Evolutionary conservation across 2,797 vertebrate species (phyloP), one percentile per base, ranked within the genome.

Genomic region (Halcyon leucocephala): DNA sequence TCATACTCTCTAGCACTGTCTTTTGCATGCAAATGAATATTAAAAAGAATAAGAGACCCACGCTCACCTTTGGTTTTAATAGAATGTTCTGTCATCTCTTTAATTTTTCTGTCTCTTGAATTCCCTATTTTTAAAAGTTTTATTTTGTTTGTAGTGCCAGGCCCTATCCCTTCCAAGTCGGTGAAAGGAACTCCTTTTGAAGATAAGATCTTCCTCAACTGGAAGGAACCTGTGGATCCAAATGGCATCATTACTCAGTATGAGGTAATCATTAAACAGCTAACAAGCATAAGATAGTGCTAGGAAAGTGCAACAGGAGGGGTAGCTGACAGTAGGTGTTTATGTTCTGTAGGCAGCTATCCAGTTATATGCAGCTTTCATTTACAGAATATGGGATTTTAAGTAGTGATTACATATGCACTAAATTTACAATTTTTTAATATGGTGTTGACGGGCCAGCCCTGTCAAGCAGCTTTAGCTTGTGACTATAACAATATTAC

Each of bases 211-310:
- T 99, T 98, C 84, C 98, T 99, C 85, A 98, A 99, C 96, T 99
- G 99, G 99, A 99, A 99, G 95, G 99, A 99, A 92, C 99, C 99
- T 42, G 58, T 98, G 86, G 99, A 99, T 97, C 99, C 99, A 97
- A 99, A 99, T 78, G 99, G 99, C 91, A 97, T 99, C 96, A 99
- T 99, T 98, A 99, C 99, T 91, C 99, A 99, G 65, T 99, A 98
- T 88, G 98, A 99, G 98, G 98, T 98, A 98, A 60, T 79, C 44
- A 28, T 54, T 86, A 26, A 82, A 66, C 33, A 54, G 46, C 28
- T 66, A 74, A 42, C 4, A 44, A 64, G n/a, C 5, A 14, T 12
- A 28, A 39, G 35, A 41, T 14, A 35, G 25, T 70, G 20, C 78
- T 64, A 13, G n/a, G 42, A 42, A 41, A 41, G 25, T 49, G 17